Percentiles rank a stretch among this genome's conserved stretches.
These are phyloP conservation scores for Troides oblongomaculatus DNA, from an alignment of 2,888 invertebrate species.

Conservation along the genomic window DNA sequence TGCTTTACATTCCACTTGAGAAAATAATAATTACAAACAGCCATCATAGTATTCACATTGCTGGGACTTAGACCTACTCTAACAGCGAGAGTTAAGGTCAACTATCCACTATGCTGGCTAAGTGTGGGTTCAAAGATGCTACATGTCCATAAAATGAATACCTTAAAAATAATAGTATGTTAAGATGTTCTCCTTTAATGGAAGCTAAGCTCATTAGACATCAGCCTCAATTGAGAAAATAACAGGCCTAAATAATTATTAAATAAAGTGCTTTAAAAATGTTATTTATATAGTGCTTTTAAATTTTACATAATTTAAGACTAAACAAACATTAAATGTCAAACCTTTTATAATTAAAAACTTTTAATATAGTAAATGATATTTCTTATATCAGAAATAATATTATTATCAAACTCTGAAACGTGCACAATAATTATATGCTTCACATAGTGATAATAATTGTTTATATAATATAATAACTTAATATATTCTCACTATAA, in stretches of 20 bases:
- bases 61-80: too few species aligned
- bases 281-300: slow-evolving; percentile 6
- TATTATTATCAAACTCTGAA: slow-evolving; percentile 41
- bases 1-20: slow-evolving; percentile 58
- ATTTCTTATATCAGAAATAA: slow-evolving; percentile 33
- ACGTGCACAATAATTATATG: neutral
- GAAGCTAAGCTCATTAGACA: too few species aligned
- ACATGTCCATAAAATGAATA: too few species aligned
- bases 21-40: neutral
- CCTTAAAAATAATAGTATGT: too few species aligned
- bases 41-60: too few species aligned
- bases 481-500: slow-evolving; percentile 46
- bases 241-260: too few species aligned
- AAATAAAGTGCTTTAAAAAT: slow-evolving; percentile 7
- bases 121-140: too few species aligned
- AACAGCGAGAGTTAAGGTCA: too few species aligned
- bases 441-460: slow-evolving; percentile 11
- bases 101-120: too few species aligned
- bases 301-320: neutral
- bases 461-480: slow-evolving; percentile 28
- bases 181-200: too few species aligned
- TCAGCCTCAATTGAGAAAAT: too few species aligned
- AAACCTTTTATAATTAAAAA: neutral
- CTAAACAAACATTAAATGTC: neutral
- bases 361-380: neutral